Base-by-base conservation (phyloP, 2,888 invertebrate genomes). In the Dryocosmus kuriphilus region DNA sequence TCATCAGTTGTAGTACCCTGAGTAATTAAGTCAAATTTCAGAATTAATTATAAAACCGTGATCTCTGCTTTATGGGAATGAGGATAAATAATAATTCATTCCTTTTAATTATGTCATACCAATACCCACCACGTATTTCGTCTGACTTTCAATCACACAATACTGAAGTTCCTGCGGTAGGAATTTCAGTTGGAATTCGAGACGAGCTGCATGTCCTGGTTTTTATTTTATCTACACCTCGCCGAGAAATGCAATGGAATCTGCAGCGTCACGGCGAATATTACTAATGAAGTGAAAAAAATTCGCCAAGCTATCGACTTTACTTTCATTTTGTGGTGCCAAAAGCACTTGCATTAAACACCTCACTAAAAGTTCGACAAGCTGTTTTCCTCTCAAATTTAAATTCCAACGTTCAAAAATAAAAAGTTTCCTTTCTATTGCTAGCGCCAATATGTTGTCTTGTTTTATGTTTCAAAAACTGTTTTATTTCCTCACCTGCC, bases 91-190 rank as follows among this genome's bases (percentile, higher is more conserved):
- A 41, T 67, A 71, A 71, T 71, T 71, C 46, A 71, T 71, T 71
- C 30, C 30, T 30, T 71, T 71, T 51, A 71, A 71, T 71, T 71
- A 71, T 46, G 51, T 51, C 71, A 71, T 71, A 71, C 71, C 71
- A 71, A 71, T 71, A 71, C 51, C 46, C n/a, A 51, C 51, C 71
- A 71, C 71, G 71, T 71, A 71, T 71, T 71, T 71, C 46, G 71
- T 71, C 71, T 71, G 71, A 24, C 71, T 71, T 71, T 71, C 71
- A 51, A 71, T 71, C 71, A 71, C 71, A 71, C 46, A 71, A 71
- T 71, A 51, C 71, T 71, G 46, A 71, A 71, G 71, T 71, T 71
- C 71, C 71, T 71, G n/a, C 30, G 46, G 51, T 30, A 71, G 71
- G 71, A 71, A 71, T 71, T 51, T 71, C n/a, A 71, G 71, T 30